Percentiles rank a stretch among this genome's conserved stretches.
These are phyloP conservation scores for Tetraodon nigroviridis DNA, from an alignment of 2,113 vertebrate species.

Conservation along the genomic window DNA sequence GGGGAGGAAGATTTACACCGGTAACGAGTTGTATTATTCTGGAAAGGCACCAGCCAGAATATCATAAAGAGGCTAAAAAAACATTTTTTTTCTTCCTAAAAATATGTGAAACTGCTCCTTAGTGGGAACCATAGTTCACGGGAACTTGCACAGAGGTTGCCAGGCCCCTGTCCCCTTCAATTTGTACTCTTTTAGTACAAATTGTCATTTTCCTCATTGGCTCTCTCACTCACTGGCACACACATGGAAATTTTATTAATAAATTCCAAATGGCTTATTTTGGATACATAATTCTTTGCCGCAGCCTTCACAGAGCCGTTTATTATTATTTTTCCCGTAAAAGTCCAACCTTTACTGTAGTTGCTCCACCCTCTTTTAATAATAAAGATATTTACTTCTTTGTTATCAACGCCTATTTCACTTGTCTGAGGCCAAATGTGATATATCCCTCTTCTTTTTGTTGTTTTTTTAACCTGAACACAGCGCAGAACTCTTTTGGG, in stretches of 20 bases:
- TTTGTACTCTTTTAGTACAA: slow-evolving; percentile 28
- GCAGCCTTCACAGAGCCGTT: slow-evolving; percentile 40
- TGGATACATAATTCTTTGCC: slow-evolving; percentile 54
- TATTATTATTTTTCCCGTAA: slow-evolving; percentile 45
- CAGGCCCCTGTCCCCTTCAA: background rate
- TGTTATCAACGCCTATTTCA: slow-evolving; percentile 14
- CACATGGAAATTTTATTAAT: slow-evolving; percentile 46
- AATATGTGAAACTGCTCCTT: too few species aligned
- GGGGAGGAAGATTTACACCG: too few species aligned
- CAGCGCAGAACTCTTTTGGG: slow-evolving; percentile 44
- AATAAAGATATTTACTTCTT: slow-evolving; percentile 61
- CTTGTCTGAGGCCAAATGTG: slow-evolving; percentile 45
- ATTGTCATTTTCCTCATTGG: slow-evolving; percentile 29
- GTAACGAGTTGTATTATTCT: too few species aligned
- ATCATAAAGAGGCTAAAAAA: background rate
- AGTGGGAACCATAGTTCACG: too few species aligned
- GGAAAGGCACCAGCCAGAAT: background rate
- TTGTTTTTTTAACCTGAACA: slow-evolving; percentile 62
- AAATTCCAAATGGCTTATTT: slow-evolving; percentile 54
- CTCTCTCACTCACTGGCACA: slow-evolving; percentile 17
- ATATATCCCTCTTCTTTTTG: slow-evolving; percentile 63
- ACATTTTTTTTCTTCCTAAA: background rate
- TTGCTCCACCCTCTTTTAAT: slow-evolving; percentile 31
- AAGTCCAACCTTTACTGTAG: slow-evolving; percentile 47
- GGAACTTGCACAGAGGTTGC: background rate